These are phyloP conservation scores for Lasius platythorax DNA, from an alignment of 2,888 invertebrate species.

Conservation along the genomic window DNA sequence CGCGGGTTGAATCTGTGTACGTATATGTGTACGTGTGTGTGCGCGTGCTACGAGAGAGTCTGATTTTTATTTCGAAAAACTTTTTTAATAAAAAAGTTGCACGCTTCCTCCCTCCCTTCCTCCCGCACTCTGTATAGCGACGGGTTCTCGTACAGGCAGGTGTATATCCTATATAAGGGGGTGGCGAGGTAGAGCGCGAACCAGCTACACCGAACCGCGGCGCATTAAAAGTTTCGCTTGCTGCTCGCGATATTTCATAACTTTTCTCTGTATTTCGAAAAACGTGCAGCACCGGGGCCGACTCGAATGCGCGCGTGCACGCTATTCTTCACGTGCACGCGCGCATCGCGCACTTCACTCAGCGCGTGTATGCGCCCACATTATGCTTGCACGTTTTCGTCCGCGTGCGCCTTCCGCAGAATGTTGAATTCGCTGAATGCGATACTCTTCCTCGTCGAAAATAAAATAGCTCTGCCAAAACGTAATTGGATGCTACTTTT, in stretches of 20 bases:
- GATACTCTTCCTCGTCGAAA: background rate
- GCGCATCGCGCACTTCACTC: background rate
- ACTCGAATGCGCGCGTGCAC: slow-evolving; percentile 57
- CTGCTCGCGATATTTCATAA: slow-evolving; percentile 85
- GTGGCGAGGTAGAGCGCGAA: slow-evolving; percentile 48
- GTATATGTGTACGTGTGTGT: slow-evolving; percentile 32
- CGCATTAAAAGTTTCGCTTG: slow-evolving; percentile 85
- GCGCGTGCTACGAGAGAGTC: slow-evolving; percentile 65
- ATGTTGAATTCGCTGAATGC: slow-evolving; percentile 33
- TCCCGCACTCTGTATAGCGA: slow-evolving; percentile 38
- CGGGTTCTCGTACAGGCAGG: slow-evolving; percentile 68
- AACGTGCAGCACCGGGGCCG: slow-evolving; percentile 75
- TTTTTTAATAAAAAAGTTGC: slow-evolving; percentile 86
- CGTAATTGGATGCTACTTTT: slow-evolving; percentile 19
- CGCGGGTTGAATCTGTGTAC: background rate
- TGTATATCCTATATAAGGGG: slow-evolving; percentile 72
- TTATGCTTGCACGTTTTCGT: slow-evolving; percentile 28
- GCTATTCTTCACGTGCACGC: slow-evolving; percentile 48
- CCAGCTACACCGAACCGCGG: slow-evolving; percentile 78
- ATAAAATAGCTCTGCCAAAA: background rate
- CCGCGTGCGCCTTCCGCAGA: background rate
- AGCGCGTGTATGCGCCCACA: slow-evolving; percentile 1
- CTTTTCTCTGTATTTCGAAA: slow-evolving; percentile 85
- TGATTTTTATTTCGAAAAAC: slow-evolving; percentile 84
- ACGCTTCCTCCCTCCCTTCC: slow-evolving; percentile 58